Evolutionary conservation across 1,140 invertebrate genomes (phyloP).

Genomic region (Aphaenogaster rudis): DNA sequence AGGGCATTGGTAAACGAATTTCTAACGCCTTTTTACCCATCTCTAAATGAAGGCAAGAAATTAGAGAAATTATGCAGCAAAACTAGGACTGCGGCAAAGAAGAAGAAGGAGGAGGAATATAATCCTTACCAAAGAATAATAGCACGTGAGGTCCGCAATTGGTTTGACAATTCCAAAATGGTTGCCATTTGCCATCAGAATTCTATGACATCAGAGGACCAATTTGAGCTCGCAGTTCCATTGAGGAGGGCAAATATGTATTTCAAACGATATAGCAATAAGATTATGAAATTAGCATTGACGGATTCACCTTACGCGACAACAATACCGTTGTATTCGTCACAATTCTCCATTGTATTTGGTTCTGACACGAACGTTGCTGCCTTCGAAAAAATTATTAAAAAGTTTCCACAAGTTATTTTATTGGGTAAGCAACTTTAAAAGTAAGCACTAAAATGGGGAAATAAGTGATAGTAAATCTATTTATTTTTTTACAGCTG

Average conservation of each 20-base stretch:
- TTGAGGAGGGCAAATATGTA: conserved; percentile 90
- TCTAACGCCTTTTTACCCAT: conserved; percentile 88
- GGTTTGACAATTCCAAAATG: conserved; percentile 91
- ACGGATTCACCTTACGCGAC: conserved; percentile 88
- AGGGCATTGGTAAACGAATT: conserved; percentile 89
- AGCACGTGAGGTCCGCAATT: conserved; percentile 90
- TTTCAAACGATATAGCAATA: conserved; percentile 88
- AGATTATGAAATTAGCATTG: conserved; percentile 89
- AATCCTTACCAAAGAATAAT: conserved; percentile 91
- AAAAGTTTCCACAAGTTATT: conserved; percentile 89
- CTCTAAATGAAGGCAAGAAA: conserved; percentile 79
- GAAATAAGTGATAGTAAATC: conserved; percentile 2
- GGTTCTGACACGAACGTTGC: conserved; percentile 88
- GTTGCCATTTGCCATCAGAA: conserved; percentile 91
- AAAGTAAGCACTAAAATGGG: neutral
- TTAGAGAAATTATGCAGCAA: conserved; percentile 80
- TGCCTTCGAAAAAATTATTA: conserved; percentile 88
- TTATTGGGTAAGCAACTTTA: conserved; percentile 88
- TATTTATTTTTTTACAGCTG: conserved; percentile 86
- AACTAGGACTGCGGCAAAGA: conserved; percentile 47
- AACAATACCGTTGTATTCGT: conserved; percentile 80
- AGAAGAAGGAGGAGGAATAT: conserved; percentile 79
- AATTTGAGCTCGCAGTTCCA: conserved; percentile 88
- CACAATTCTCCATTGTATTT: conserved; percentile 86
- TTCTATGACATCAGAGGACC: conserved; percentile 88